Evolutionary conservation across 2,888 invertebrate species (phyloP).

Genomic region (Petrolisthes manimaculis): DNA sequence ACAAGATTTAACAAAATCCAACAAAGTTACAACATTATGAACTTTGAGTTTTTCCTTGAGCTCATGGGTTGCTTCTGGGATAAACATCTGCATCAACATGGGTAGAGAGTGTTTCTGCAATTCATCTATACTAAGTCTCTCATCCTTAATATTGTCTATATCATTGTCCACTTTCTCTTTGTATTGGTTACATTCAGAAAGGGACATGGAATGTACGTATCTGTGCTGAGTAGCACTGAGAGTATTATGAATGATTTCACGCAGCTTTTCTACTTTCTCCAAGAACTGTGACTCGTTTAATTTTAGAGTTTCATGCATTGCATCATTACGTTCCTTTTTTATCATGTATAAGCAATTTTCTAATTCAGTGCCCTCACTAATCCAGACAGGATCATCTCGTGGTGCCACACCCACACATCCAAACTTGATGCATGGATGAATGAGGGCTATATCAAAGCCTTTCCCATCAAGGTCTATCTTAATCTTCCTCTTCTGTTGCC

Average conservation of each 20-base stretch:
- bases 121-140: neutral
- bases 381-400: neutral
- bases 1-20: neutral
- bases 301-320: neutral
- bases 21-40: too few species aligned
- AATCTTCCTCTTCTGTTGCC: neutral
- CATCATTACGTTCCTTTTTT: slow-evolving; percentile 1
- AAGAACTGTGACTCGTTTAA: neutral
- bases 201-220: neutral
- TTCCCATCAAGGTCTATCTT: neutral
- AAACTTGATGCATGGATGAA: neutral
- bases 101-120: neutral
- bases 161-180: neutral
- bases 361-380: neutral
- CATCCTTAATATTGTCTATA: neutral
- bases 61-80: neutral
- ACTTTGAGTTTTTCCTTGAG: neutral
- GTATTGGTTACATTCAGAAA: neutral
- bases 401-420: slow-evolving; percentile 5
- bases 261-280: neutral
- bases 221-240: neutral
- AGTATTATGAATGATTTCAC: neutral
- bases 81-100: neutral
- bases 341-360: neutral
- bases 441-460: neutral